A percentile compares a stretch with the other conserved stretches of the same genome.
These are phyloP conservation scores for Clavelina lepadiformis DNA, from an alignment of 23 tunicate species.

Conservation along the genomic window DNA sequence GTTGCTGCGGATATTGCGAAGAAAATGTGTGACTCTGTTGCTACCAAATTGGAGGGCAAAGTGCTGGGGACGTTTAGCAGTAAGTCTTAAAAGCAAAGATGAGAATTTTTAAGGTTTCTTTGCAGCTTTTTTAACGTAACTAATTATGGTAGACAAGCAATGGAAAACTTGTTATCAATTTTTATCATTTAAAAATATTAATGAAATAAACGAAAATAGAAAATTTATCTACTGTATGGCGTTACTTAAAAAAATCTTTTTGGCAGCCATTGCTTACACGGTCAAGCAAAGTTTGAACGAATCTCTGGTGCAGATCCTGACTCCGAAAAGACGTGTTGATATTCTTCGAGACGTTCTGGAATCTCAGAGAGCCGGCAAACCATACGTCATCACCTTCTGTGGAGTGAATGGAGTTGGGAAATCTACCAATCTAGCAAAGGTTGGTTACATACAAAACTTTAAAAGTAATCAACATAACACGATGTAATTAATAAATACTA, in stretches of 20 bases:
- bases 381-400: conserved; percentile 98
- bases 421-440: conserved; percentile 98
- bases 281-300: conserved; percentile 90
- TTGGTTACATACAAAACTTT: no score
- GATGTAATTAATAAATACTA: no score
- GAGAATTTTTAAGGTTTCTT: no score
- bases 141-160: no score
- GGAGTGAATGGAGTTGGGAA: conserved; percentile 99
- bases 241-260: background rate
- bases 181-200: no score
- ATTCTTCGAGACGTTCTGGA: conserved; percentile 96
- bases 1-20: conserved; percentile 98
- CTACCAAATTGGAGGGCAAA: conserved; percentile 82
- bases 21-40: conserved; percentile 88
- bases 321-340: conserved; percentile 97
- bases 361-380: conserved; percentile 66
- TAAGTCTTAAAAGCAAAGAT: no score
- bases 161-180: no score
- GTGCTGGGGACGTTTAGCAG: conserved; percentile 92
- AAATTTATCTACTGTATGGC: no score
- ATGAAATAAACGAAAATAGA: no score
- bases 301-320: conserved; percentile 86
- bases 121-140: no score
- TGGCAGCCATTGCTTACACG: conserved; percentile 72
- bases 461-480: no score